Conservation (phyloP, 2,797 vertebrate genomes). For the Channallabes apus region DNA sequence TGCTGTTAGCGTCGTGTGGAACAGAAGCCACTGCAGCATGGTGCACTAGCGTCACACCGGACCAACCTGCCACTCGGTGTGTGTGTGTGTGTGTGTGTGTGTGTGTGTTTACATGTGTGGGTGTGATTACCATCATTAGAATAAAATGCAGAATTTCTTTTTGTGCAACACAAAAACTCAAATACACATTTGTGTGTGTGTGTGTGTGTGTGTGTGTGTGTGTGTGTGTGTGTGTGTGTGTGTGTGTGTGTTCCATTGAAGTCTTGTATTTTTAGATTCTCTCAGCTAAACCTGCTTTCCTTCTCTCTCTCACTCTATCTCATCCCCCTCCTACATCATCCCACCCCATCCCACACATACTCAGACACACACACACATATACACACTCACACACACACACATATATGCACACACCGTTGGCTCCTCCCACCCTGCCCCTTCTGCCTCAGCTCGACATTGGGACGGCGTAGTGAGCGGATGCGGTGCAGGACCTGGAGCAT, state of each 20-base stretch:
- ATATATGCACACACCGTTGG: conserved; percentile 21
- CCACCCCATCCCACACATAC: conserved; percentile 13
- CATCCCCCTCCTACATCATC: neutral
- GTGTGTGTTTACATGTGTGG: conserved; percentile 24
- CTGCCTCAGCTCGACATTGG: conserved; percentile 57
- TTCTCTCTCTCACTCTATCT: conserved; percentile 4
- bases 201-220: conserved; percentile 4
- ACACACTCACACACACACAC: conserved; percentile 5
- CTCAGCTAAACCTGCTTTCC: conserved; percentile 31
- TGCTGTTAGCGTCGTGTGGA: conserved; percentile 67
- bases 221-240: conserved; percentile 47
- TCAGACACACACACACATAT: conserved; percentile 2
- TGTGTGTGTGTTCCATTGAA: conserved; percentile 19
- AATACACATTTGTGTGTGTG: too few species aligned
- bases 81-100: conserved; percentile 34
- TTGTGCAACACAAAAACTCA: neutral
- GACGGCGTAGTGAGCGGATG: conserved; percentile 42
- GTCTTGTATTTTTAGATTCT: conserved; percentile 47
- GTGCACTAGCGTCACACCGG: conserved; percentile 51
- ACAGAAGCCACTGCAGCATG: conserved; percentile 52
- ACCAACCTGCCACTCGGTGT: too few species aligned
- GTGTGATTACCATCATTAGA: conserved; percentile 53
- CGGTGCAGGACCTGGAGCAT: conserved; percentile 32
- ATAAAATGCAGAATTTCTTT: conserved; percentile 2
- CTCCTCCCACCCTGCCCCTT: conserved; percentile 51